A percentile compares a stretch with the other conserved stretches of the same genome.
Conservation (phyloP, 2,113 vertebrate species). For the Vireo altiloquus region DNA sequence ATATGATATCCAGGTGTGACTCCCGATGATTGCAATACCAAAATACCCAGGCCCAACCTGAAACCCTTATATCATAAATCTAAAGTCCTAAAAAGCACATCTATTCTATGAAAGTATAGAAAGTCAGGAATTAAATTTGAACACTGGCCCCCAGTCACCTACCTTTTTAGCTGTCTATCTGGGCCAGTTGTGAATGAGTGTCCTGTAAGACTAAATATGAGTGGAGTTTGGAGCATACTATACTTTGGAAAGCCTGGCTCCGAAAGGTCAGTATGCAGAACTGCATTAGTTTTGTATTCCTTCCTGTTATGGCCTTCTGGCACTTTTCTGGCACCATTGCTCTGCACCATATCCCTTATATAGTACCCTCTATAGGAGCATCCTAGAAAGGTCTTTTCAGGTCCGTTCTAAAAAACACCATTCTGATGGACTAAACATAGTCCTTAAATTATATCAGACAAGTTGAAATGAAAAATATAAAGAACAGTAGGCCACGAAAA, state of each 20-base stretch:
- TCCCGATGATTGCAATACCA: neutral
- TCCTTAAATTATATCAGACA: neutral
- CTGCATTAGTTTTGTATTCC: neutral
- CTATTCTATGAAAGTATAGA: neutral
- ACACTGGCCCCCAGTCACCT: no score
- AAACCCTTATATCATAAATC: neutral
- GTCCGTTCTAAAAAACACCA: neutral
- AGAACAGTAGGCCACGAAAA: neutral
- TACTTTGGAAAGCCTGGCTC: neutral
- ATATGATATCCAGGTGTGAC: neutral
- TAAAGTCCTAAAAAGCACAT: neutral
- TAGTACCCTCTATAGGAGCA: neutral
- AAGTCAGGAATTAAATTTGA: neutral
- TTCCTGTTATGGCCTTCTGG: neutral
- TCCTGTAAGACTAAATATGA: neutral
- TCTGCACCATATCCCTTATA: neutral
- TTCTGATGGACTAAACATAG: neutral
- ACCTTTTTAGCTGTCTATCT: no score
- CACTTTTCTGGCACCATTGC: neutral
- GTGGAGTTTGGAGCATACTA: neutral
- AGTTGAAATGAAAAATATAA: neutral
- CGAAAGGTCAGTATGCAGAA: neutral
- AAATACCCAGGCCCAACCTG: neutral
- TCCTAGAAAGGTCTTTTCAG: neutral
- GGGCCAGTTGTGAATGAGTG: no score